Evolutionary conservation across 2,888 invertebrate genomes (phyloP), one percentile per base, ranked within the genome.

Genomic region (Galerucella calmariensis): DNA sequence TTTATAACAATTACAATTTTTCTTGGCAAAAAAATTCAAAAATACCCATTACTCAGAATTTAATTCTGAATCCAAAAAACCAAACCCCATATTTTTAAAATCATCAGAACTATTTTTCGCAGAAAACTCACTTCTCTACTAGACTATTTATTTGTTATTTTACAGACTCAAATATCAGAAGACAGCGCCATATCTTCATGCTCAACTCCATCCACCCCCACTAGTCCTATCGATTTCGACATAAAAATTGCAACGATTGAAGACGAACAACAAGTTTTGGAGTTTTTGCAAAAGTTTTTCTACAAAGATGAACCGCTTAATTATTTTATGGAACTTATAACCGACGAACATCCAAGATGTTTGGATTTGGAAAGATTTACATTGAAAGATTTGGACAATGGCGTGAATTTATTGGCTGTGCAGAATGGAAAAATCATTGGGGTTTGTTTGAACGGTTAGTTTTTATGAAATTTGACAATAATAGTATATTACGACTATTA

Each of bases 231-330:
- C 67, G 82, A 74, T 70, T 90, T 88, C 84, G 86, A 87, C 61
- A 88, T 91, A 70, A 83, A 87, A 62, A 80, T 85, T 9, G 86
- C 90, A 53, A 86, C 85, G 16, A 86, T 88, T 20, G 85, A 88
- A 10, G 90, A 90, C 80, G 84, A 85, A 70, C 87, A 88, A 20
- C 84, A 67, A 56, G 41, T 75, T 11, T 20, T 66, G 9, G 85
- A 88, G 53, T 90, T 90, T 81, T 83, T 91, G 8, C 85, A 87
- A 78, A 90, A 90, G 74, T 93, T 91, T 85, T 94, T 94, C 89
- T 93, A 93, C 88, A 90, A 90, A 48, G 93, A 94, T 81, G 94
- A 94, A 81, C 94, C 94, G 0, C 88, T 94, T 79, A 94, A 94
- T 86, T 85, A 89, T 10, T 89, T 89, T 62, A 89, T 93, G 56